Conservation (phyloP, 2,888 invertebrate genomes). For the Hydrotaea diabolus region DNA sequence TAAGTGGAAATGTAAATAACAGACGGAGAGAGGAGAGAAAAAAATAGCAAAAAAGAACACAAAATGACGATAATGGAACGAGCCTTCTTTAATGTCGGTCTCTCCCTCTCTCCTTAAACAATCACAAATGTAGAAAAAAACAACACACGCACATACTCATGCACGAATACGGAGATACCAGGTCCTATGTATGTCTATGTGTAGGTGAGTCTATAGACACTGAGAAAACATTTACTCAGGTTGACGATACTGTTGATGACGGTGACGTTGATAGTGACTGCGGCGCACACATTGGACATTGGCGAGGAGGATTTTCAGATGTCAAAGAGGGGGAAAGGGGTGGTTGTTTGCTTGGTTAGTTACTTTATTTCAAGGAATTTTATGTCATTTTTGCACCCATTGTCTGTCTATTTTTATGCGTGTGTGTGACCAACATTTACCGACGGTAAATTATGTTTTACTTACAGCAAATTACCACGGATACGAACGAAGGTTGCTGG, state of each 20-base stretch:
- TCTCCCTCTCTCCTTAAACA: not conserved
- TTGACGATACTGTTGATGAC: conserved; percentile 3
- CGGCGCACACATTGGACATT: not conserved
- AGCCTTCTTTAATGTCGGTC: not conserved
- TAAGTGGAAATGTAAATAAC: conserved; percentile 68
- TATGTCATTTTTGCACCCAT: not conserved
- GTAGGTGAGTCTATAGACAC: conserved; percentile 12
- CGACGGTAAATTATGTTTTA: conserved; percentile 56
- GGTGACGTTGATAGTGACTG: conserved; percentile 1
- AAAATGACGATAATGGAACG: conserved; percentile 24
- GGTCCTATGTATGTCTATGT: not conserved
- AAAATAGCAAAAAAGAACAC: not conserved
- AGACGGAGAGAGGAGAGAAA: not conserved
- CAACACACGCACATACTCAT: not conserved
- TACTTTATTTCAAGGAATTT: conserved; percentile 56
- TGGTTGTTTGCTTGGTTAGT: conserved; percentile 58
- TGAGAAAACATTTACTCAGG: conserved; percentile 14
- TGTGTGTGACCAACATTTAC: conserved; percentile 33
- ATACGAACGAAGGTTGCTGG: not conserved
- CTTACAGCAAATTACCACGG: conserved; percentile 17
- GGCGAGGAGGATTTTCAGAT: not conserved
- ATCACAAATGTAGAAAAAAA: not conserved
- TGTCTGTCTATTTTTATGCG: not conserved
- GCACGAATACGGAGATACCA: not conserved
- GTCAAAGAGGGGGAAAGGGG: not conserved